phyloP scores from a whole-genome alignment of 1,140 invertebrate species.

The Aphelinus certus region DNA sequence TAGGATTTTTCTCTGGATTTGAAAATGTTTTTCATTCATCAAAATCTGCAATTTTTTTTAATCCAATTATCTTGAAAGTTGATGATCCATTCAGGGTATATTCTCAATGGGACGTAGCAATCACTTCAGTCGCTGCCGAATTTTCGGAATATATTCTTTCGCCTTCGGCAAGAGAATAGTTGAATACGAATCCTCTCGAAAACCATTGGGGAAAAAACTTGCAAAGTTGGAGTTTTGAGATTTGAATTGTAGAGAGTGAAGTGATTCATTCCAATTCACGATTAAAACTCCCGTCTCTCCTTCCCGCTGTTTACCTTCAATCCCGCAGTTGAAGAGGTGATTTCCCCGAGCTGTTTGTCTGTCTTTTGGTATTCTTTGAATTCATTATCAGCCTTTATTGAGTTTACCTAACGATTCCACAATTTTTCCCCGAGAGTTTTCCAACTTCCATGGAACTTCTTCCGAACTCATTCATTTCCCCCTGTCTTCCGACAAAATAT shows the following conservation, averaged over 20 bases:
- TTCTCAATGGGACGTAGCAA: no score
- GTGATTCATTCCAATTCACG: not conserved
- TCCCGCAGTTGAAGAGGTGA: not conserved
- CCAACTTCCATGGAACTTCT: conserved; percentile 2
- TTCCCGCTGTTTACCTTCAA: conserved; percentile 1
- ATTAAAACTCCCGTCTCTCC: conserved; percentile 2
- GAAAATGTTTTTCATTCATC: no score
- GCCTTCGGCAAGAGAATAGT: no score
- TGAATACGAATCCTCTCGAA: not conserved
- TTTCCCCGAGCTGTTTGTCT: conserved; percentile 4
- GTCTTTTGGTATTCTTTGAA: not conserved
- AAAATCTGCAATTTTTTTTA: no score
- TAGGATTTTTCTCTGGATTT: no score
- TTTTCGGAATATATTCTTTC: not conserved
- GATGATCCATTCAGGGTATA: no score
- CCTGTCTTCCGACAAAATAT: no score
- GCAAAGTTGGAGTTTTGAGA: not conserved
- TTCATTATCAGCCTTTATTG: conserved; percentile 2
- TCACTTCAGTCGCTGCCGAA: not conserved
- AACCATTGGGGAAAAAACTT: not conserved
- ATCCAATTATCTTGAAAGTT: no score
- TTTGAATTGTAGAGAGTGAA: conserved; percentile 5
- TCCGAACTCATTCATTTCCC: no score
- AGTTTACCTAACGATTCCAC: not conserved
- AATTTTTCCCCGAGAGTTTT: not conserved